Percentiles rank a stretch among this genome's conserved stretches.
These are phyloP conservation scores for Eospalax fontanierii DNA, from an alignment of 2,797 vertebrate genomes.

Conservation along the genomic window DNA sequence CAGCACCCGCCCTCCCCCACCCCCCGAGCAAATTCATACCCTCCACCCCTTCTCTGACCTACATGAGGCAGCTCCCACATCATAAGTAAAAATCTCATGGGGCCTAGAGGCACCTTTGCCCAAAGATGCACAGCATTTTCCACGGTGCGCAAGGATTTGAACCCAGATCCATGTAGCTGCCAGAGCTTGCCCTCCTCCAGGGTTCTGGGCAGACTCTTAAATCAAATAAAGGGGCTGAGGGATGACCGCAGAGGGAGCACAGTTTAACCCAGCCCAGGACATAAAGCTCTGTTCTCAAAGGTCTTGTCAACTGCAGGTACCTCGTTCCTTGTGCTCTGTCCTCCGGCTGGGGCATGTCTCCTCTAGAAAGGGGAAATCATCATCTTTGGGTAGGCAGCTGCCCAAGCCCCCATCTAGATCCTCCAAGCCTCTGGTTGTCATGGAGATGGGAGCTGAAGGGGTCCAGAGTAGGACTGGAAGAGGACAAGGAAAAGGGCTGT, in stretches of 20 bases:
- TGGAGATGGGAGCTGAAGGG: slow-evolving; percentile 26
- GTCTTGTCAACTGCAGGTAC: not conserved
- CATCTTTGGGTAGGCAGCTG: slow-evolving; percentile 58
- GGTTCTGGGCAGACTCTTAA: not conserved
- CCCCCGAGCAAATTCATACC: not conserved
- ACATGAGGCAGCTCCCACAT: not conserved
- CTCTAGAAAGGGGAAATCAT: not conserved
- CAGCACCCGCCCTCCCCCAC: no score
- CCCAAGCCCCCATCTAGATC: slow-evolving; percentile 75
- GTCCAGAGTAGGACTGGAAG: not conserved
- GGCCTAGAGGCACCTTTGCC: not conserved
- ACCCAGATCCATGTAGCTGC: not conserved
- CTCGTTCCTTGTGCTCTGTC: slow-evolving; percentile 14
- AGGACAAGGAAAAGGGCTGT: not conserved
- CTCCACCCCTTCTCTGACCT: not conserved
- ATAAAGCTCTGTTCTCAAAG: not conserved
- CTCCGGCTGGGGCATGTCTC: not conserved
- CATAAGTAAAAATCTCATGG: not conserved
- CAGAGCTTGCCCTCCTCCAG: not conserved
- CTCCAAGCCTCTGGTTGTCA: slow-evolving; percentile 74
- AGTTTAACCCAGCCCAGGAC: not conserved
- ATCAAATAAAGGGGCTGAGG: not conserved
- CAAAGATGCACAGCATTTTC: not conserved
- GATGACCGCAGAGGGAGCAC: no score
- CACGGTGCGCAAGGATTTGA: not conserved